Evolutionary conservation across 1,140 invertebrate genomes (phyloP).

Genomic region (Sycobia sp.): DNA sequence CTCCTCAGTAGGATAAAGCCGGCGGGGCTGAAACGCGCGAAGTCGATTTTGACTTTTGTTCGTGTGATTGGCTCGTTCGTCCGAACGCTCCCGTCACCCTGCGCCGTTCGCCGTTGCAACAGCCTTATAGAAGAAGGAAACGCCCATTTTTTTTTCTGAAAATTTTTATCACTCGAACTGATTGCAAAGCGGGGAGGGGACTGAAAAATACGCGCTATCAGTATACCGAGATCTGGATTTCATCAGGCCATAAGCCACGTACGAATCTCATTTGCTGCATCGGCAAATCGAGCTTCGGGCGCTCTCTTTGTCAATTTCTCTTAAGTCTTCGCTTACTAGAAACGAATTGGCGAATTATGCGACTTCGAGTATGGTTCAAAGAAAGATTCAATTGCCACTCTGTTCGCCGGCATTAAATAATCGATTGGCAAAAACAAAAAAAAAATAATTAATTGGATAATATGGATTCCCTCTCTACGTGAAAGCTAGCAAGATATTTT

Average conservation of each 20-base stretch:
- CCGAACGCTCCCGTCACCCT: not conserved
- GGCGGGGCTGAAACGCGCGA: too few relatives aligned
- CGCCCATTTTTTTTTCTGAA: slow-evolving; percentile 14
- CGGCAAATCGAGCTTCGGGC: slow-evolving; percentile 10
- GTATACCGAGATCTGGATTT: slow-evolving; percentile 1
- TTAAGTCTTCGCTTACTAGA: not conserved
- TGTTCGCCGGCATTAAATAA: too few relatives aligned
- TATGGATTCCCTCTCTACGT: too few relatives aligned
- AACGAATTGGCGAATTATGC: slow-evolving; percentile 18
- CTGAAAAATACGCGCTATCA: slow-evolving; percentile 17
- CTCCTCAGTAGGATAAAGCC: too few relatives aligned
- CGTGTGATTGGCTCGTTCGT: not conserved
- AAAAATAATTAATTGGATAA: too few relatives aligned
- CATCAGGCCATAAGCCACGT: slow-evolving; percentile 14
- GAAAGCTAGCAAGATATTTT: too few relatives aligned
- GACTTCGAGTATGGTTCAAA: not conserved
- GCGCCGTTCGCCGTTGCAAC: too few relatives aligned
- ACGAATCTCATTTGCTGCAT: slow-evolving; percentile 25
- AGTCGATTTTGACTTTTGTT: slow-evolving; percentile 7
- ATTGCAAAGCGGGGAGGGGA: not conserved
- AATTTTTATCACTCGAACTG: slow-evolving; percentile 31
- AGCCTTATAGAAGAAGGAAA: too few relatives aligned
- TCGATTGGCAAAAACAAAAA: too few relatives aligned
- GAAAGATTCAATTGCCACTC: not conserved
- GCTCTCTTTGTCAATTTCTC: slow-evolving; percentile 15